phyloP scores from a whole-genome alignment of 2,888 invertebrate genomes.

The Eristalis intricaria region DNA sequence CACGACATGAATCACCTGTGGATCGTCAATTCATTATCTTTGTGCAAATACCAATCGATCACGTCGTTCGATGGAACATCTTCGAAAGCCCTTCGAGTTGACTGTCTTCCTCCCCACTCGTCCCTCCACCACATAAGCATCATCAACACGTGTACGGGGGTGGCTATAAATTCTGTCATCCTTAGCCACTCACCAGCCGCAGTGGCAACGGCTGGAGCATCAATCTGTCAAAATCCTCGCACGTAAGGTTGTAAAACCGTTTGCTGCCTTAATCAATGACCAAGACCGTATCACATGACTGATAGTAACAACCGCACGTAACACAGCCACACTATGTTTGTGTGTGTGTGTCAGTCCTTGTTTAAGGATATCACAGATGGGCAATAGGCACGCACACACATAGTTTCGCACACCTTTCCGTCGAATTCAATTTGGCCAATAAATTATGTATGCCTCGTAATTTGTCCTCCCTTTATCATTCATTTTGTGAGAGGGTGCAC shows the following conservation, averaged over 20 bases:
- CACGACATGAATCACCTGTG: slow-evolving; percentile 32
- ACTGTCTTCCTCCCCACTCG: too few species aligned
- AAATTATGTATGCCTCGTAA: slow-evolving; percentile 46
- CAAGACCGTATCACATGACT: slow-evolving; percentile 20
- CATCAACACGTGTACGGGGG: not conserved
- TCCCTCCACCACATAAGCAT: too few species aligned
- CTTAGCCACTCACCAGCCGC: slow-evolving; percentile 7
- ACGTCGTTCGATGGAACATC: slow-evolving; percentile 4
- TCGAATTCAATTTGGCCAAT: slow-evolving; percentile 41
- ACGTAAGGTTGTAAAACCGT: slow-evolving; percentile 23
- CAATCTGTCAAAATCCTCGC: slow-evolving; percentile 42
- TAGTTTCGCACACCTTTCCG: not conserved
- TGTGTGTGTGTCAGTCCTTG: not conserved
- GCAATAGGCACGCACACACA: not conserved
- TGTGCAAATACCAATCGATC: slow-evolving; percentile 23
- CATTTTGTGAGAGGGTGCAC: not conserved
- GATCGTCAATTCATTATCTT: slow-evolving; percentile 32
- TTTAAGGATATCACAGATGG: not conserved
- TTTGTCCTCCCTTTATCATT: slow-evolving; percentile 31
- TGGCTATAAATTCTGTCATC: slow-evolving; percentile 19
- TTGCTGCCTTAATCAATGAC: slow-evolving; percentile 43
- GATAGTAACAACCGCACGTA: slow-evolving; percentile 5
- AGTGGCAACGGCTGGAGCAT: not conserved
- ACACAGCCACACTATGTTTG: not conserved
- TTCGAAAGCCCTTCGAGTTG: not conserved